These are phyloP conservation scores for Seladonia tumulorum DNA, from an alignment of 2,888 invertebrate species.

Conservation along the genomic window DNA sequence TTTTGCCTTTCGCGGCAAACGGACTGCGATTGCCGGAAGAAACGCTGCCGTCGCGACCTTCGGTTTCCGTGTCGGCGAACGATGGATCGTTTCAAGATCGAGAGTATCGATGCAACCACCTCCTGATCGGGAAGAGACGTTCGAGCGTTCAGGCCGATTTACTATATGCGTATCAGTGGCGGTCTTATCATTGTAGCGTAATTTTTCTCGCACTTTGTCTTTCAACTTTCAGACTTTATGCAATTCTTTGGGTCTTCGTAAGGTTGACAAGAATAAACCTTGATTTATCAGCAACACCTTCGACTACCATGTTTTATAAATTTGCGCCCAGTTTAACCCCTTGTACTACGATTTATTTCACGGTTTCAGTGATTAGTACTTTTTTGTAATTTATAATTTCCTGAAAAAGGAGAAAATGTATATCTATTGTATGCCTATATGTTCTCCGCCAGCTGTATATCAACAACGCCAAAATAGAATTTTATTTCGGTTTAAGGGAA, in stretches of 20 bases:
- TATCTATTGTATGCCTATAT: too few relatives aligned
- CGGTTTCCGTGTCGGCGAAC: not conserved
- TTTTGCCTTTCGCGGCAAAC: not conserved
- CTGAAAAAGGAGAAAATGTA: too few relatives aligned
- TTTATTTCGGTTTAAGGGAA: too few relatives aligned
- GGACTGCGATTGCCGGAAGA: not conserved
- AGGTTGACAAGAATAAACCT: not conserved
- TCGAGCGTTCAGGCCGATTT: not conserved
- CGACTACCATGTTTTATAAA: not conserved
- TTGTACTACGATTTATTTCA: too few relatives aligned
- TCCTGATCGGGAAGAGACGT: slow-evolving; percentile 14
- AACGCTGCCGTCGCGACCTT: not conserved
- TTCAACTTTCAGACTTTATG: too few relatives aligned
- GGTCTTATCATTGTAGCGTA: not conserved
- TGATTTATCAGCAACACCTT: not conserved
- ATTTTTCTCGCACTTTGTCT: too few relatives aligned
- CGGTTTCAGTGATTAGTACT: too few relatives aligned
- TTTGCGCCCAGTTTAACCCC: not conserved
- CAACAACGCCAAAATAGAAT: too few relatives aligned
- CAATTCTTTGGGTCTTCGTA: too few relatives aligned
- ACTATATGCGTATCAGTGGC: not conserved
- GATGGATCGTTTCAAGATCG: not conserved
- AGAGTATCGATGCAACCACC: slow-evolving; percentile 30
- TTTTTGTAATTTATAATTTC: too few relatives aligned
- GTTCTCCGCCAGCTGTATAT: too few relatives aligned